Evolutionary conservation across 2,797 vertebrate species (phyloP).

Genomic region (Chanos chanos): DNA sequence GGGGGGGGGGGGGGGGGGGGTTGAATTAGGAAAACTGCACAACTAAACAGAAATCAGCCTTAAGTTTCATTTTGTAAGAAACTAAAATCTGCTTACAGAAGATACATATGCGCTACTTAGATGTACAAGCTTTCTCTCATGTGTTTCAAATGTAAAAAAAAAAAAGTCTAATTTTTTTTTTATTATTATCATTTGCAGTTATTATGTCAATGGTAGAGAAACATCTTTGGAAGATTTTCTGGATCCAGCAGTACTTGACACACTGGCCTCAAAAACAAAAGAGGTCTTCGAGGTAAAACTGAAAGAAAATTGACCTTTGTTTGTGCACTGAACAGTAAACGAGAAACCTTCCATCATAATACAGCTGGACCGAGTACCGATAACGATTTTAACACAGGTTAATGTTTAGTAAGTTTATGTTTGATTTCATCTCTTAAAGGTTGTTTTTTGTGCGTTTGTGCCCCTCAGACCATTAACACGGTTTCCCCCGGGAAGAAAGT

Average conservation of each 20-base stretch:
- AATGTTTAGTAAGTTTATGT: too few relatives aligned
- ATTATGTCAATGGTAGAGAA: constrained; percentile 85
- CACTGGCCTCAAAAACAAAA: constrained; percentile 65
- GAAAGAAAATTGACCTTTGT: too few relatives aligned
- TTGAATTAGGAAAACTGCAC: too few relatives aligned
- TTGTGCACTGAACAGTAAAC: background rate
- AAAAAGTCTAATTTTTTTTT: background rate
- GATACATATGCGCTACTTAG: too few relatives aligned
- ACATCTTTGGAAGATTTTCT: constrained; percentile 85
- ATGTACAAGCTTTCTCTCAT: too few relatives aligned
- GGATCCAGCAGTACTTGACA: constrained; percentile 81
- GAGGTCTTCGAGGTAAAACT: constrained; percentile 79
- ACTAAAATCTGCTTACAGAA: too few relatives aligned
- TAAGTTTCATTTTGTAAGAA: too few relatives aligned
- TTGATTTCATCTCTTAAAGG: background rate
- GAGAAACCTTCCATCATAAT: background rate
- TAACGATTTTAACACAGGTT: too few relatives aligned
- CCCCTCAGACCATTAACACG: constrained; percentile 56
- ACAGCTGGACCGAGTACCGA: background rate
- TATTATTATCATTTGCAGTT: constrained; percentile 64
- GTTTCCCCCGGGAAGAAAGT: constrained; percentile 74
- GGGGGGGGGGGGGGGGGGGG: too few relatives aligned
- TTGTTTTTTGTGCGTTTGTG: background rate
- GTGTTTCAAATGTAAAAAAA: too few relatives aligned
- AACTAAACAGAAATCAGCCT: too few relatives aligned